Evolutionary conservation across 2,113 vertebrate species (phyloP).

Genomic region (Nothoprocta perdicaria): DNA sequence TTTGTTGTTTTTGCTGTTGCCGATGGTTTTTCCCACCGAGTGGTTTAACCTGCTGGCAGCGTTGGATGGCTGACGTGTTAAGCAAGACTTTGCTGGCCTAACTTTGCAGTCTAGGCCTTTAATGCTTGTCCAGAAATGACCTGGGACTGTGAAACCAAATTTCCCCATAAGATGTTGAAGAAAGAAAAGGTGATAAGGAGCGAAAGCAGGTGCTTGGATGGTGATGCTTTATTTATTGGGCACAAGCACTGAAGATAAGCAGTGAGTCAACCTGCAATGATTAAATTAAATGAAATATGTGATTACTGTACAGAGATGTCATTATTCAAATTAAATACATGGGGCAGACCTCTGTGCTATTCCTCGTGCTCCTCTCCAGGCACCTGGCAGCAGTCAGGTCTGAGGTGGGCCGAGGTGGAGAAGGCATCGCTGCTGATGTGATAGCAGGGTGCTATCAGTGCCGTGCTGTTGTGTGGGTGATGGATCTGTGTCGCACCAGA

Average conservation of each 20-base stretch:
- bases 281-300: neutral
- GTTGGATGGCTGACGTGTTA: neutral
- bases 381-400: neutral
- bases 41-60: neutral
- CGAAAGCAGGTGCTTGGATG: neutral
- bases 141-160: neutral
- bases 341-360: neutral
- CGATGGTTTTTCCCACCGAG: no score
- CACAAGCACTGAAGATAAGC: neutral
- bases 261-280: neutral
- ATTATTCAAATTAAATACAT: neutral
- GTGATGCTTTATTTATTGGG: neutral
- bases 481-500: neutral
- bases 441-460: neutral
- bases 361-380: neutral
- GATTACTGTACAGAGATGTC: neutral
- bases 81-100: neutral
- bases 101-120: neutral
- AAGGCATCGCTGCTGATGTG: neutral
- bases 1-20: no score
- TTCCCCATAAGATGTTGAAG: neutral
- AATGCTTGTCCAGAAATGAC: neutral
- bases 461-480: neutral
- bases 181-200: neutral
- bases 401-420: neutral